Percentiles rank a stretch among this genome's conserved stretches.
These are phyloP conservation scores for Anorthoa munda DNA, from an alignment of 2,888 invertebrate species.

Conservation along the genomic window DNA sequence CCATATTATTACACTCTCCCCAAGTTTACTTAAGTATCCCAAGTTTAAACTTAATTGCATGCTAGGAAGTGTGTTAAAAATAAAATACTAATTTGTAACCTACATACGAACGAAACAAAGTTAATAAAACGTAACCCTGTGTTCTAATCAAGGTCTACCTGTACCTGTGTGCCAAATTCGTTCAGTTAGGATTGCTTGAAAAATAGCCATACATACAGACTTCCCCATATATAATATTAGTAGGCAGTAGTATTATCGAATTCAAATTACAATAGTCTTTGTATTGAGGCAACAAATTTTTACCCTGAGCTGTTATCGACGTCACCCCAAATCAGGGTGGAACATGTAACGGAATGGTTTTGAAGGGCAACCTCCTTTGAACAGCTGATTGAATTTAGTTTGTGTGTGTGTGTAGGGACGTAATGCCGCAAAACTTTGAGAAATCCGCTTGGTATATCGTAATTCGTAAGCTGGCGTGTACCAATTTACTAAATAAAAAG, in stretches of 20 bases:
- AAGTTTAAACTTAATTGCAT: too few relatives aligned
- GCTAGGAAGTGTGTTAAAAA: too few relatives aligned
- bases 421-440: constrained; percentile 14
- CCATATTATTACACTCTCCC: too few relatives aligned
- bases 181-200: too few relatives aligned
- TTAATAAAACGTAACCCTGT: too few relatives aligned
- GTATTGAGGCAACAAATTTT: background rate
- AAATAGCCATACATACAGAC: background rate
- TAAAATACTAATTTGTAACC: too few relatives aligned
- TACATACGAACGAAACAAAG: too few relatives aligned
- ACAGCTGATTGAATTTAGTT: constrained; percentile 46
- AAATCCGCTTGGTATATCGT: background rate
- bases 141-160: too few relatives aligned
- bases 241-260: background rate
- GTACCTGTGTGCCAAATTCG: too few relatives aligned
- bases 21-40: too few relatives aligned
- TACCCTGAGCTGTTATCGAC: background rate
- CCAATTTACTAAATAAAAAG: background rate
- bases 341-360: constrained; percentile 17
- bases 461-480: background rate
- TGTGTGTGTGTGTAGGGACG: constrained; percentile 1
- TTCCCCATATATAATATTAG: background rate
- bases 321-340: constrained; percentile 32
- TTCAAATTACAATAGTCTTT: constrained; percentile 1
- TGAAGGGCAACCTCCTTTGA: constrained; percentile 34